phyloP scores from a whole-genome alignment of 2,113 vertebrate species.

The Leuciscus idus region DNA sequence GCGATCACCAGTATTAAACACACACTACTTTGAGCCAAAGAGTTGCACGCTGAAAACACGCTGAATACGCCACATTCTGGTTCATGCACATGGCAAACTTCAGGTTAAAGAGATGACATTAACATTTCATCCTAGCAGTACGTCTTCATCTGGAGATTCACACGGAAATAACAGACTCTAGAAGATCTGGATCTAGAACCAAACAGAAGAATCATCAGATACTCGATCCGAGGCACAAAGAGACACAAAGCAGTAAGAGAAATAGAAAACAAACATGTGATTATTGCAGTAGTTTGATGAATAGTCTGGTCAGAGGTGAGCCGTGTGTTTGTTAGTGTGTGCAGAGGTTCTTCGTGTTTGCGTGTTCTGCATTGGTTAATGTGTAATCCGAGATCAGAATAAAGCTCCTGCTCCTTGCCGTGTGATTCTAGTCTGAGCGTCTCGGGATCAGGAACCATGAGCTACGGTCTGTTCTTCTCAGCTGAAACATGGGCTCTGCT shows the following conservation, averaged over 20 bases:
- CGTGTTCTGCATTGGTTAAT: not conserved
- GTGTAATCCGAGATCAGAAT: not conserved
- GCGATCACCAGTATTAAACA: not conserved
- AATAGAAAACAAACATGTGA: not conserved
- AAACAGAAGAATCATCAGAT: no score
- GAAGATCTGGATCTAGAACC: no score
- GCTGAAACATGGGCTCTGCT: conserved; percentile 56
- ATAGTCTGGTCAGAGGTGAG: not conserved
- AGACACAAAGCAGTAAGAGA: not conserved
- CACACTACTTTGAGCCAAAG: not conserved
- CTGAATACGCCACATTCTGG: not conserved
- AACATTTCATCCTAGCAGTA: not conserved
- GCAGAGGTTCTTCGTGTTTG: not conserved
- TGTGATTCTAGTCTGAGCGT: no score
- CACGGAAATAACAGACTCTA: no score
- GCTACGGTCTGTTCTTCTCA: conserved; percentile 2
- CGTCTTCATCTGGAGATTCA: not conserved
- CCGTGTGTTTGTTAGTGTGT: not conserved
- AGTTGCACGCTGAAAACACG: not conserved
- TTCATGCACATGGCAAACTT: not conserved
- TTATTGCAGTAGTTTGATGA: not conserved
- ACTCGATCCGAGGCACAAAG: not conserved
- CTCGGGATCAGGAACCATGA: not conserved
- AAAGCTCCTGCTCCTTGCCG: not conserved
- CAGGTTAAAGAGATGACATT: not conserved